Evolutionary conservation across 2,113 vertebrate genomes (phyloP), one percentile per base, ranked within the genome.

Genomic region (Corythaixoides concolor): DNA sequence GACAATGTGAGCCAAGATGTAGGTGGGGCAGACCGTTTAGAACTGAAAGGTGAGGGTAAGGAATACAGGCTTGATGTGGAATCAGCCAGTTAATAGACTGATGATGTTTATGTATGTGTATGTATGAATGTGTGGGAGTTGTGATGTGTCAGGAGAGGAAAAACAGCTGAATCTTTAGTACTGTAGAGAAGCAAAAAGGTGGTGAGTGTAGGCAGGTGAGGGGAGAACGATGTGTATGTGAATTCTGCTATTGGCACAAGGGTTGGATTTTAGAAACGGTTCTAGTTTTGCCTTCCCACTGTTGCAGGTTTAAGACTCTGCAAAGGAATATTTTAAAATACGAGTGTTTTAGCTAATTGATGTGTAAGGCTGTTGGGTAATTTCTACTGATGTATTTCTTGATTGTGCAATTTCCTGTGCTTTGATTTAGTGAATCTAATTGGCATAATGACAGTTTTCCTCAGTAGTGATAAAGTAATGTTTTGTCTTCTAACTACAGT

Each of bases 21-120:
- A 97, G 96, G 67, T 90, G 93, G 93, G 97, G 76, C 92, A 97
- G 95, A 93, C 88, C 76, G 60, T 95, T 67, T 93, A 95, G 95
- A 88, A 69, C 67, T 69, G 85, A 66, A 95, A 96, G 91, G 60
- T 88, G 97, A 97, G 94, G 64, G 53, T 93, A 49, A 95, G 93
- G 95, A 88, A 76, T 89, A 41, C 53, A 79, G 90, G 76, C 62
- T 73, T 81, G 75, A 30, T 88, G 49, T 78, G 53, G 80, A 90
- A 96, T 89, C 88, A 75, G 64, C 79, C 80, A 77, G 84, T 88
- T 80, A 55, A n/a, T 82, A 84, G 94, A 43, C 35, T 59, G 2
- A 53, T 78, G 49, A 32, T 93, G 32, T 69, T 89, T 77, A 21
- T 90, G 22, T 78, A 33, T 79, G 35, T 81, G 64, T 58, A 9